These are phyloP conservation scores for Tryphoninae sp. DNA, from an alignment of 2,888 invertebrate genomes.

Conservation along the genomic window DNA sequence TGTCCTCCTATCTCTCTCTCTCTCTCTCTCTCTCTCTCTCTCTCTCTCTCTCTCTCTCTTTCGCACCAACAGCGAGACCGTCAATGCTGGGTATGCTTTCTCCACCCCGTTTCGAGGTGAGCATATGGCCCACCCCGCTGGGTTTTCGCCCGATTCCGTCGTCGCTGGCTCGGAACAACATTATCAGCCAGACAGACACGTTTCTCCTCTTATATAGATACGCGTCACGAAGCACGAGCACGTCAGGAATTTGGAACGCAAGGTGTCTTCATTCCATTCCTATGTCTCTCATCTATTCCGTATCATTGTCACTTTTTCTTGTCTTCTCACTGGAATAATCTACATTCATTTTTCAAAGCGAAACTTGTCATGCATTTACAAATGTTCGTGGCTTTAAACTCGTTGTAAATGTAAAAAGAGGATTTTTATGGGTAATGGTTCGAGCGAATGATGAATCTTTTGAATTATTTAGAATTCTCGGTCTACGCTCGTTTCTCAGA, in stretches of 20 bases:
- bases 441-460: neutral
- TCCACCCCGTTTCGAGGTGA: conserved; percentile 43
- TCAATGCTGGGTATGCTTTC: conserved; percentile 25
- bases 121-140: conserved; percentile 26
- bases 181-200: conserved; percentile 61
- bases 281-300: conserved; percentile 14
- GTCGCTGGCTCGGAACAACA: conserved; percentile 54
- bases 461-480: neutral
- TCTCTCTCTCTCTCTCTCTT: conserved; percentile 59
- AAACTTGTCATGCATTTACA: too few relatives aligned
- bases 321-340: neutral
- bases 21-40: conserved; percentile 56
- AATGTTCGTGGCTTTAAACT: too few relatives aligned
- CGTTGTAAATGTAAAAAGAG: neutral
- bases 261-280: conserved; percentile 23
- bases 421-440: neutral
- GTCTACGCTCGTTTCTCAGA: too few relatives aligned
- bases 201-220: conserved; percentile 15
- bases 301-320: conserved; percentile 16
- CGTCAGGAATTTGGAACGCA: conserved; percentile 43
- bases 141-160: conserved; percentile 37
- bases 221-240: conserved; percentile 14
- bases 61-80: conserved; percentile 36
- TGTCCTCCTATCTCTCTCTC: conserved; percentile 52
- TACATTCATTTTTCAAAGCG: too few relatives aligned